Conservation (phyloP, 2,113 vertebrate genomes). For the Meriones unguiculatus region DNA sequence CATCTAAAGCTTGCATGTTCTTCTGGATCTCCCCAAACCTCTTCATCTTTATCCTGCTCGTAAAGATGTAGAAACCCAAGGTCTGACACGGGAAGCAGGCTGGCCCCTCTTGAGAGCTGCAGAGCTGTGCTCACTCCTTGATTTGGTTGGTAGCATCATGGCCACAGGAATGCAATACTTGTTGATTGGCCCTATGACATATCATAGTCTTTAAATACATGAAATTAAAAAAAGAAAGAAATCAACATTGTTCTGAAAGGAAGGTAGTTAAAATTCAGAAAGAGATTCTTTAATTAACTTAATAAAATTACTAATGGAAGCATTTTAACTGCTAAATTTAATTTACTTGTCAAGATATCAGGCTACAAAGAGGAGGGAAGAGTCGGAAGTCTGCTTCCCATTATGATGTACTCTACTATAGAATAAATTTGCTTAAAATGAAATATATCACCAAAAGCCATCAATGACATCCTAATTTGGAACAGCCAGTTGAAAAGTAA, state of each 20-base stretch:
- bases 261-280: slow-evolving; percentile 93
- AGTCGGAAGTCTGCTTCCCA: slow-evolving; percentile 90
- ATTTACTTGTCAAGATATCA: slow-evolving; percentile 98
- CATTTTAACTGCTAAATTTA: slow-evolving; percentile 98
- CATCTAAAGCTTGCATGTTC: neutral
- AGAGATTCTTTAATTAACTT: slow-evolving; percentile 96
- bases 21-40: neutral
- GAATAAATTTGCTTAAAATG: slow-evolving; percentile 93
- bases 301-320: slow-evolving; percentile 98
- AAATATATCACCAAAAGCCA: slow-evolving; percentile 92
- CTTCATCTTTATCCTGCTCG: neutral
- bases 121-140: neutral
- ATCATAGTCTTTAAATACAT: slow-evolving; percentile 81
- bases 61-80: neutral
- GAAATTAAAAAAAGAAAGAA: slow-evolving; percentile 73
- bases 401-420: slow-evolving; percentile 91
- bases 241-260: slow-evolving; percentile 87
- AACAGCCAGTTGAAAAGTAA: slow-evolving; percentile 92
- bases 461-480: slow-evolving; percentile 93
- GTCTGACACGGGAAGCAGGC: neutral
- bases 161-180: slow-evolving; percentile 38
- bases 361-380: slow-evolving; percentile 90
- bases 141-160: slow-evolving; percentile 29
- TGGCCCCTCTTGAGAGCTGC: neutral
- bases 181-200: slow-evolving; percentile 78